Percentiles rank a stretch among this genome's conserved stretches.
phyloP scores from a whole-genome alignment of 92 coral and sea anemone species.

The Meandrina meandrites region DNA sequence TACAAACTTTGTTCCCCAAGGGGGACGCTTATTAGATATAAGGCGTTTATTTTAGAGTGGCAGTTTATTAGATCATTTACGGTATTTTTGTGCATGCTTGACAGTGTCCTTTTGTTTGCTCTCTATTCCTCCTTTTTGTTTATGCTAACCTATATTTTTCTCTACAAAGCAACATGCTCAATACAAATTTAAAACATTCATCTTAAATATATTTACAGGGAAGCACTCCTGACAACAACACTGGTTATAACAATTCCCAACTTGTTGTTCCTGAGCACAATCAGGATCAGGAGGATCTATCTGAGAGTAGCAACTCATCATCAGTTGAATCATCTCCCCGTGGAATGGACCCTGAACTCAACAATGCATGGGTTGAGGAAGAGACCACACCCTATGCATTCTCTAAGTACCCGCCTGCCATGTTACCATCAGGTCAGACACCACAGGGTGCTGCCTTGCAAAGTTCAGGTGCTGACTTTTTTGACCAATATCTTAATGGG shows the following conservation, averaged over 20 bases:
- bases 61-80: too few species aligned
- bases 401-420: neutral
- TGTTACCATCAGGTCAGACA: neutral
- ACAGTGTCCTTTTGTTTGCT: too few species aligned
- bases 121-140: neutral
- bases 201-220: neutral
- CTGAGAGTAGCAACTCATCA: neutral
- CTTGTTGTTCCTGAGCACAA: slow-evolving; percentile 7
- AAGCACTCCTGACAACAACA: neutral
- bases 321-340: neutral
- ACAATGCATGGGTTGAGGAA: slow-evolving; percentile 18
- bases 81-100: too few species aligned
- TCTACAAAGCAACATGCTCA: neutral
- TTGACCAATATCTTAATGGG: neutral
- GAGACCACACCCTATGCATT: slow-evolving; percentile 7
- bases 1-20: too few species aligned
- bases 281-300: neutral
- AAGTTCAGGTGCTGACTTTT: slow-evolving; percentile 1
- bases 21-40: too few species aligned
- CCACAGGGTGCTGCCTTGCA: neutral
- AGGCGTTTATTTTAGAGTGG: too few species aligned
- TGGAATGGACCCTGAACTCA: slow-evolving; percentile 11
- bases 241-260: neutral
- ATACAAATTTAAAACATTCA: neutral
- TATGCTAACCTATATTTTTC: too few species aligned